Evolutionary conservation across 2,888 invertebrate species (phyloP), one percentile per base, ranked within the genome.

Genomic region (Catocala sponsa): DNA sequence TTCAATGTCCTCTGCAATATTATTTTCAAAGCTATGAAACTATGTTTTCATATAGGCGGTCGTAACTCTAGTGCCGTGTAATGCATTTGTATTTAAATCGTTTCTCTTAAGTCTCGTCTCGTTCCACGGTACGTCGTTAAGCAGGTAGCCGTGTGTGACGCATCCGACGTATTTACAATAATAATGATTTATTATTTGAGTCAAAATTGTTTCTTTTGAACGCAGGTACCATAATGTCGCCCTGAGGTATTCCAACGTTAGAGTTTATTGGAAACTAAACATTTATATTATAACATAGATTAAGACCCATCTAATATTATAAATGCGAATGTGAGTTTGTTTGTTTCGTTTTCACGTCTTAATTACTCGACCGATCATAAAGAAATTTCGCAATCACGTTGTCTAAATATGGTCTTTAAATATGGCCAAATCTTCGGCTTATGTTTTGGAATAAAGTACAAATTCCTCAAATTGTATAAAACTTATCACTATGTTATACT

Each of bases 101-200:
- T 44, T 44, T 44, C 44, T 44, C 44, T 12, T 11, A 64, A 57
- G 57, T 65, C 59, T 60, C 48, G 50, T 51, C 60, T 48, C 48
- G 63, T 70, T 70, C 11, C 50, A 59, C 38, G 46, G 50, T 42
- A 61, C 52, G 33, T 49, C 47, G 47, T 65, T 65, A 25, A 44
- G 12, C 44, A 70, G 58, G 55, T 65, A 70, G 62, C 52, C 59
- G 59, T 61, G 58, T 56, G 44, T 68, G 72, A 71, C 57, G 56
- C 61, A 63, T 66, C 43, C 25, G 15, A 68, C 44, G 25, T 55
- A 71, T 56, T 59, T 62, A 48, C 44, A 5, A 33, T 44, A 44
- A 44, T 38, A 2, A 38, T 38, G 1, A 7, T 38, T 44, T 12
- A 44, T 58, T 54, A 53, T 60, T 66, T 70, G 43, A 43, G 49